Percentiles rank a stretch among this genome's conserved stretches.
These are phyloP conservation scores for Melanostigma gelatinosum DNA, from an alignment of 2,113 vertebrate species.

Conservation along the genomic window DNA sequence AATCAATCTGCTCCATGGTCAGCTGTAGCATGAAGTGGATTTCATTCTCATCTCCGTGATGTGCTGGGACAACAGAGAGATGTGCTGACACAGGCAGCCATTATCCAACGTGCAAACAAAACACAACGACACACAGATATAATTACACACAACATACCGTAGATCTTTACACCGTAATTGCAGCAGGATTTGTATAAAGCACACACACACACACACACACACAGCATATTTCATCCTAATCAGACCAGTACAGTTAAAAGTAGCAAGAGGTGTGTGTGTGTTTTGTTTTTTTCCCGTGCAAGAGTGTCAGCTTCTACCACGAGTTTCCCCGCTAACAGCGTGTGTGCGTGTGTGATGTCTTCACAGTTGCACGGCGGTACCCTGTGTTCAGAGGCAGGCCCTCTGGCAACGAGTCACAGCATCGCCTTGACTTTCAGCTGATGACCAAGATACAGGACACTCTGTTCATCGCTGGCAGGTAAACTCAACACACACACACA, in stretches of 20 bases:
- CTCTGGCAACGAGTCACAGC: conserved; percentile 98
- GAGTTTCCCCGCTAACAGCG: conserved; percentile 6
- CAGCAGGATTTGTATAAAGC: conserved; percentile 87
- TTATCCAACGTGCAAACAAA: conserved; percentile 35
- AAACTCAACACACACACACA: conserved; percentile 65
- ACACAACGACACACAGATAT: conserved; percentile 24
- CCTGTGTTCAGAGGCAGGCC: conserved; percentile 98
- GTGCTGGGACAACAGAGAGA: conserved; percentile 53
- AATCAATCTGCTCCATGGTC: conserved; percentile 53
- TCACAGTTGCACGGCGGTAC: conserved; percentile 95
- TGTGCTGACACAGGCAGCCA: conserved; percentile 58
- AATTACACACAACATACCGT: conserved; percentile 16
- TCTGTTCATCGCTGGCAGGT: conserved; percentile 99
- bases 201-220: conserved; percentile 64
- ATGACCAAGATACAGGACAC: conserved; percentile 99
- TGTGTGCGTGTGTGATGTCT: conserved; percentile 72
- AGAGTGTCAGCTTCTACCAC: background rate
- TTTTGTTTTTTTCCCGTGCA: background rate
- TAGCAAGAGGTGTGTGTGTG: conserved; percentile 59
- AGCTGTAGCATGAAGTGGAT: conserved; percentile 51
- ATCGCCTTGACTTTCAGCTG: conserved; percentile 99
- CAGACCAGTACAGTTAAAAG: conserved; percentile 78
- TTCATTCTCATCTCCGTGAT: conserved; percentile 59
- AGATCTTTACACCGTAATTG: conserved; percentile 61
- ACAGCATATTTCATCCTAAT: conserved; percentile 87